phyloP scores from a whole-genome alignment of 2,113 vertebrate species.

The Miniopterus natalensis region DNA sequence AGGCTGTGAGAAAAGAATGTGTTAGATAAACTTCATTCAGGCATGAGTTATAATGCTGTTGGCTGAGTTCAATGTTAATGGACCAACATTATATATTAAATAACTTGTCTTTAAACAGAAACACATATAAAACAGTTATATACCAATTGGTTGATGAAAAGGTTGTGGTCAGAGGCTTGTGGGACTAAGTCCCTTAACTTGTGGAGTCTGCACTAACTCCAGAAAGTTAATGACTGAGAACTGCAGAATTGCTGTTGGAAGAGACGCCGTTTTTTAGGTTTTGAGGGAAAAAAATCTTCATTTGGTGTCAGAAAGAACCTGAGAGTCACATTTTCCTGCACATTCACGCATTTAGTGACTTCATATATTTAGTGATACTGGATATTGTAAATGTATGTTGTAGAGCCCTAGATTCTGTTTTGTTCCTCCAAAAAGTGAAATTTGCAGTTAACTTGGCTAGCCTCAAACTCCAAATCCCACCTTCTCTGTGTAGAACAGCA shows the following conservation, averaged over 20 bases:
- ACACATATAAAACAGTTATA: constrained; percentile 22
- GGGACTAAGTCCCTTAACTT: neutral
- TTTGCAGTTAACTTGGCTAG: neutral
- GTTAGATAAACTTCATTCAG: neutral
- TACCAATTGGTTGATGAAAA: constrained; percentile 4
- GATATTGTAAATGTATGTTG: neutral
- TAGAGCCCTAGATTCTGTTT: neutral
- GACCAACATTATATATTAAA: constrained; percentile 34
- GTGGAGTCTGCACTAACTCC: neutral
- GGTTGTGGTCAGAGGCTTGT: neutral
- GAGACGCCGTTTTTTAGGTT: neutral
- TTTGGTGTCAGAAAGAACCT: neutral
- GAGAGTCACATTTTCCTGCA: neutral
- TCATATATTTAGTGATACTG: neutral
- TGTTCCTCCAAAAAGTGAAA: neutral
- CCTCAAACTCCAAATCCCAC: neutral
- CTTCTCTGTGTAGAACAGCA: neutral
- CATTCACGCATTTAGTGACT: neutral
- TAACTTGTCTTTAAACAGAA: constrained; percentile 34
- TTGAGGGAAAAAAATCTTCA: neutral
- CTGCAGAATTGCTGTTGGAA: neutral
- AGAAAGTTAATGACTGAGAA: neutral
- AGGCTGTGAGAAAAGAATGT: neutral
- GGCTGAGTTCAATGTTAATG: neutral
- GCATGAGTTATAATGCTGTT: neutral